Conservation (phyloP, 2,888 invertebrate genomes). For the Temnothorax ravouxi region DNA sequence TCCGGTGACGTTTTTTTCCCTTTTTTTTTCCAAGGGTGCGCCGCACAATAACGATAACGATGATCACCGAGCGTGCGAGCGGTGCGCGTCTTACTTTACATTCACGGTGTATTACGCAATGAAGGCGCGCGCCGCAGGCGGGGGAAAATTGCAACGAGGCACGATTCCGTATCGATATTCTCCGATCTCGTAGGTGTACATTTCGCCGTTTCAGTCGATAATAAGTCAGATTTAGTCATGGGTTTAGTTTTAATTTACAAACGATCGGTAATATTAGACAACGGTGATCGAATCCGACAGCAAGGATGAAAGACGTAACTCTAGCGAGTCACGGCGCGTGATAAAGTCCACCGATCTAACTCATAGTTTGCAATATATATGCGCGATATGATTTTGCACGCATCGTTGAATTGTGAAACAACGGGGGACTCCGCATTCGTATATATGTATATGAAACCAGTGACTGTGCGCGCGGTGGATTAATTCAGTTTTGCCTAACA, state of each 20-base stretch:
- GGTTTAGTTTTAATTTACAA: not conserved
- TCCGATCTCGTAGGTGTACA: not conserved
- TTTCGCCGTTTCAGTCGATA: not conserved
- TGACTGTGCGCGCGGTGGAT: not conserved
- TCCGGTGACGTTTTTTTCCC: constrained; percentile 4
- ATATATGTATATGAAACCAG: not conserved
- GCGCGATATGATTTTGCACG: not conserved
- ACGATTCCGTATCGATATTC: not conserved
- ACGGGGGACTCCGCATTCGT: not conserved
- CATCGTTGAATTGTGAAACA: not conserved
- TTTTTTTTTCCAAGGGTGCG: constrained; percentile 3
- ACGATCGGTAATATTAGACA: not conserved
- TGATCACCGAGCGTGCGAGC: constrained; percentile 22
- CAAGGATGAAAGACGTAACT: not conserved
- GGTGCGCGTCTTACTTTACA: constrained; percentile 28
- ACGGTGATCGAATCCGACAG: not conserved
- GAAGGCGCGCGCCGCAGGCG: not conserved
- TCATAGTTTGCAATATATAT: not conserved
- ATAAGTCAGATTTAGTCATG: not conserved
- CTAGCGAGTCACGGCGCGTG: not conserved
- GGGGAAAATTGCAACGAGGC: not conserved
- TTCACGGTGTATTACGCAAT: constrained; percentile 42
- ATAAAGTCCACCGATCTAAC: constrained; percentile 9
- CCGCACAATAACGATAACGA: constrained; percentile 40
- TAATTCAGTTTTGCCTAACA: constrained; percentile 27